These are phyloP conservation scores for Amblyraja radiata DNA, from an alignment of 2,797 vertebrate genomes.

Conservation along the genomic window DNA sequence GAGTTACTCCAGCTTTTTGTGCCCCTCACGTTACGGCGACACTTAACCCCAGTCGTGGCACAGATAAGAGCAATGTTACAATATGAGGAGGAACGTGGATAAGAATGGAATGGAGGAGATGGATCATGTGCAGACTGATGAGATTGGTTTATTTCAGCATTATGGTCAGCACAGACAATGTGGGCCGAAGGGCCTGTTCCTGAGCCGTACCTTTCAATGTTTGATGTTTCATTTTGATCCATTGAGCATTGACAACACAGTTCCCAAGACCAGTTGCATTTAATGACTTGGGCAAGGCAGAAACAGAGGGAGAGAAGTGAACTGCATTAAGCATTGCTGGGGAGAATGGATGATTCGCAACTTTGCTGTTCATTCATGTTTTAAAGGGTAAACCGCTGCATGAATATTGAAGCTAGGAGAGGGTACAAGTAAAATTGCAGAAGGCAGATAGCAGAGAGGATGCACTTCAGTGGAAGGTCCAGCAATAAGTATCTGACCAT, in stretches of 20 bases:
- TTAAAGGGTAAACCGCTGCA: background rate
- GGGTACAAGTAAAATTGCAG: background rate
- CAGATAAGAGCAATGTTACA: no score
- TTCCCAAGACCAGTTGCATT: background rate
- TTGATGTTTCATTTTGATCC: background rate
- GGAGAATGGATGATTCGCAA: background rate
- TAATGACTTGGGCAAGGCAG: background rate
- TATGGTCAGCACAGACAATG: no score
- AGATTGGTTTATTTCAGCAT: no score
- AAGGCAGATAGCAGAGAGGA: background rate
- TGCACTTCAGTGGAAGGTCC: background rate
- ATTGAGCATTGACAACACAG: no score
- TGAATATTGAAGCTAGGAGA: background rate
- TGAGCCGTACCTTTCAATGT: no score
- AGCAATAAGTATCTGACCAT: background rate
- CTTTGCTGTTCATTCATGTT: background rate
- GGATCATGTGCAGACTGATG: no score
- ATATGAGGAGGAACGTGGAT: no score
- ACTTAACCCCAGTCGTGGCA: background rate
- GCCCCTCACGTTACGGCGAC: background rate
- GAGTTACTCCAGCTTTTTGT: no score
- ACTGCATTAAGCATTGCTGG: background rate
- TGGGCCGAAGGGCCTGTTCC: no score
- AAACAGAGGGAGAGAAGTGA: background rate
- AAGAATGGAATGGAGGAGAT: no score